Evolutionary conservation across 2,113 vertebrate species (phyloP).

Genomic region (Synodontis membranacea): DNA sequence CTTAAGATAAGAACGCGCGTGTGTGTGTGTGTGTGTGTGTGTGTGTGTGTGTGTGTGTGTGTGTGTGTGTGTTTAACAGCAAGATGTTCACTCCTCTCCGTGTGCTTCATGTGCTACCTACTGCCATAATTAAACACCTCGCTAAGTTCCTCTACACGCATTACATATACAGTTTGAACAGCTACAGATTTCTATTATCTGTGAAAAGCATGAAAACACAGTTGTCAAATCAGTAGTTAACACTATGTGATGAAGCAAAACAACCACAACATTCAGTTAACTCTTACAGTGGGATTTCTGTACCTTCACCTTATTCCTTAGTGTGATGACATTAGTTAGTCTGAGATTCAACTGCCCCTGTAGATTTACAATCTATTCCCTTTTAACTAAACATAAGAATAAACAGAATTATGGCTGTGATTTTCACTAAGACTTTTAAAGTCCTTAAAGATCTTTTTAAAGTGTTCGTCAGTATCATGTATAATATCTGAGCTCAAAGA

Average conservation of each 20-base stretch:
- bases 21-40: conserved; percentile 32
- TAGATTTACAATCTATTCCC: neutral
- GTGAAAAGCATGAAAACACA: neutral
- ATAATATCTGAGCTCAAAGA: neutral
- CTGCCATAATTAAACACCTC: neutral
- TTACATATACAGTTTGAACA: neutral
- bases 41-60: conserved; percentile 39
- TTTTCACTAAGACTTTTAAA: neutral
- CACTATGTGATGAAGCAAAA: neutral
- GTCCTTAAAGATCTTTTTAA: neutral
- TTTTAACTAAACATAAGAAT: neutral
- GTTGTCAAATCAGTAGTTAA: neutral
- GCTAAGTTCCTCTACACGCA: neutral
- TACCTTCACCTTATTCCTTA: neutral
- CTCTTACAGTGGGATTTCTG: neutral
- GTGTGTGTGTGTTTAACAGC: conserved; percentile 33
- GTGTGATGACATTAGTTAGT: neutral
- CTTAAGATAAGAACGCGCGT: conserved; percentile 58
- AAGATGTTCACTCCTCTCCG: neutral
- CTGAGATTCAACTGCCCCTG: neutral
- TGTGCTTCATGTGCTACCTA: neutral
- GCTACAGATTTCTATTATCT: neutral
- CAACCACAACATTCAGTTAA: neutral
- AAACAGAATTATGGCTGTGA: neutral
- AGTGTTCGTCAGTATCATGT: neutral